phyloP scores from a whole-genome alignment of 2,888 invertebrate species.

The Drosophila austrosaltans region DNA sequence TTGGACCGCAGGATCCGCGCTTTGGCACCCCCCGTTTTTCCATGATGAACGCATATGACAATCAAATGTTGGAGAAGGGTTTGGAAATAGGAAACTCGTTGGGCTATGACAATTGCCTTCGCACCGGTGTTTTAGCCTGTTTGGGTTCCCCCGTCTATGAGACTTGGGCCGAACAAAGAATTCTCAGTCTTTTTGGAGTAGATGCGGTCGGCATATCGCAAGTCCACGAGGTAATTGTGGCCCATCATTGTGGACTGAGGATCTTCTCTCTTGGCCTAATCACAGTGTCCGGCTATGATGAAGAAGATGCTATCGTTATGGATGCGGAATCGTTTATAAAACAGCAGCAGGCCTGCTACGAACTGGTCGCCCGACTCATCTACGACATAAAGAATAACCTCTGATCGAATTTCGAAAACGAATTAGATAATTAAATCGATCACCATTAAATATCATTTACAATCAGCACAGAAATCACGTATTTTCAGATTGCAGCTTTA shows the following conservation, averaged over 20 bases:
- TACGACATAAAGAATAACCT: conserved; percentile 70
- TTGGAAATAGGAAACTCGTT: conserved; percentile 88
- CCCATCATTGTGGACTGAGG: conserved; percentile 94
- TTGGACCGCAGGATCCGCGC: conserved; percentile 95
- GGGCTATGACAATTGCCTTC: conserved; percentile 88
- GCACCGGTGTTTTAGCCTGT: conserved; percentile 96
- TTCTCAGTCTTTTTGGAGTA: conserved; percentile 91
- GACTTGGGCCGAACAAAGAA: conserved; percentile 94
- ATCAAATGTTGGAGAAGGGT: conserved; percentile 87
- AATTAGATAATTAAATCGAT: background rate
- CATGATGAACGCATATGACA: conserved; percentile 94
- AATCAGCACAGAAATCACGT: background rate
- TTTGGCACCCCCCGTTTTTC: conserved; percentile 96
- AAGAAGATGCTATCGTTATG: conserved; percentile 85
- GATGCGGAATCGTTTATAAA: background rate
- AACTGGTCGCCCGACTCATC: conserved; percentile 87
- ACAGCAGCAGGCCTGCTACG: conserved; percentile 86
- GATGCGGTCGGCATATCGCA: conserved; percentile 93
- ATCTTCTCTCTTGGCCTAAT: conserved; percentile 96
- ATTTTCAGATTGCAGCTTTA: conserved; percentile 1
- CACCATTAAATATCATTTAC: conserved; percentile 32
- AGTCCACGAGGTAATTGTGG: conserved; percentile 92
- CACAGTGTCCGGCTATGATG: conserved; percentile 85
- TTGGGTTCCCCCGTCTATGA: conserved; percentile 97
- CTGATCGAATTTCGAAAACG: conserved; percentile 3